Evolutionary conservation across 2,797 vertebrate genomes (phyloP).

Genomic region (Catamblyrhynchus diadema): DNA sequence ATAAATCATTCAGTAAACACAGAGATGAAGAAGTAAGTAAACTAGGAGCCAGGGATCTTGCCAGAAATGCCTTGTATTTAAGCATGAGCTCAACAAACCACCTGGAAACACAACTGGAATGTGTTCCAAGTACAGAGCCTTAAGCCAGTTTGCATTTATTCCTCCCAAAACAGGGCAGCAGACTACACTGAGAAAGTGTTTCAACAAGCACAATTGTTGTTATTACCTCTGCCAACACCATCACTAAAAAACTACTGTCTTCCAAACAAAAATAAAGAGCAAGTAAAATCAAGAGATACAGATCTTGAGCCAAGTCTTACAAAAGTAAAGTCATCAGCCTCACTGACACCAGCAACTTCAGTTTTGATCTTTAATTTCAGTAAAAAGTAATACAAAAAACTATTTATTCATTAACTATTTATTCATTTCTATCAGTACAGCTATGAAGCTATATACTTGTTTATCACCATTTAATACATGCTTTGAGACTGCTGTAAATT

Average conservation of each 20-base stretch:
- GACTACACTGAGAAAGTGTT: not conserved
- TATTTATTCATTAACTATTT: not conserved
- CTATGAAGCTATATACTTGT: not conserved
- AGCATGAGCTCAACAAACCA: not conserved
- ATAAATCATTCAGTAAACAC: not conserved
- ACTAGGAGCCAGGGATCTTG: not conserved
- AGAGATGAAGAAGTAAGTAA: not conserved
- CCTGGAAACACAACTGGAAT: not conserved
- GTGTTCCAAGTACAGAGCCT: not conserved
- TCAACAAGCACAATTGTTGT: not conserved
- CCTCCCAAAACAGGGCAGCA: not conserved
- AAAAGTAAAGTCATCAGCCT: not conserved
- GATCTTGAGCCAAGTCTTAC: not conserved
- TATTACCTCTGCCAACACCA: not conserved
- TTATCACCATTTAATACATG: not conserved
- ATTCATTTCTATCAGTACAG: not conserved
- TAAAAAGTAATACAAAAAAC: not conserved
- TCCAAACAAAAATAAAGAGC: not conserved
- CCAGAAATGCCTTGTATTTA: not conserved
- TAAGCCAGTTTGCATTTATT: not conserved
- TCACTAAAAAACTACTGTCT: not conserved
- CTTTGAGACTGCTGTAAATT: not conserved
- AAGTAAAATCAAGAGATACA: not conserved
- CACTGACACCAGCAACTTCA: not conserved
- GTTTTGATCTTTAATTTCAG: not conserved